Base-by-base conservation (phyloP, 2,888 invertebrate species). In the Chaetogeoica ovagalla region DNA sequence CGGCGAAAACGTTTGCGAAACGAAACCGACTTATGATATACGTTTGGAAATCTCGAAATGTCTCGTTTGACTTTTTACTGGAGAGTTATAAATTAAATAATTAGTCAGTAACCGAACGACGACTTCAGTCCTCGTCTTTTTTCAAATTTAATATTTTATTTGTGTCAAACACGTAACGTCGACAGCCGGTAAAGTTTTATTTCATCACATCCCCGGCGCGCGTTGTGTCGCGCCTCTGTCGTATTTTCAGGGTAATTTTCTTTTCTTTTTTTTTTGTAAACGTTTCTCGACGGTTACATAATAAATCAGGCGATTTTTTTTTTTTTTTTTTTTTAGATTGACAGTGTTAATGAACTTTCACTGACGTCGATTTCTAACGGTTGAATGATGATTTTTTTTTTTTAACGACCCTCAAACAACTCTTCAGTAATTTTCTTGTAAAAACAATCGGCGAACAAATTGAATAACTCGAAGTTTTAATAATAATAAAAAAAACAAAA, bases 401-500 rank as follows among this genome's bases (percentile, higher is more conserved):
- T 69, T 70, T 23, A 77, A 77, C 70, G 52, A 70, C 77, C 62
- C 52, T 68, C 37, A 13, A 60, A 70, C 69, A 70, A 70, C 69
- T 69, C 62, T 52, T 9, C 69, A 55, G 77, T 77, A 70, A 77
- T 70, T 77, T 77, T 62, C 62, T 76, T 59, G 75, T 70, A 62
- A 70, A 77, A 62, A 69, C 79, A 79, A 79, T 79, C 62, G 77
- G 55, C 69, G 62, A 65, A 69, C 60, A 70, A 77, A 62, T 77
- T 77, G 68, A 77, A 77, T 77, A 70, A 77, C 77, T 62, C 69
- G 30, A 76, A 77, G 75, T 76, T 76, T 76, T 59, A 77, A 77
- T 69, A 77, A n/a, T n/a, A n/a, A n/a, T n/a, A n/a, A n/a, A 30
- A 30, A 69, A 70, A 77, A 60, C 48, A 62, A 62, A 77, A 77